Evolutionary conservation across 2,797 vertebrate genomes (phyloP).

Genomic region (Megaceryle alcyon): DNA sequence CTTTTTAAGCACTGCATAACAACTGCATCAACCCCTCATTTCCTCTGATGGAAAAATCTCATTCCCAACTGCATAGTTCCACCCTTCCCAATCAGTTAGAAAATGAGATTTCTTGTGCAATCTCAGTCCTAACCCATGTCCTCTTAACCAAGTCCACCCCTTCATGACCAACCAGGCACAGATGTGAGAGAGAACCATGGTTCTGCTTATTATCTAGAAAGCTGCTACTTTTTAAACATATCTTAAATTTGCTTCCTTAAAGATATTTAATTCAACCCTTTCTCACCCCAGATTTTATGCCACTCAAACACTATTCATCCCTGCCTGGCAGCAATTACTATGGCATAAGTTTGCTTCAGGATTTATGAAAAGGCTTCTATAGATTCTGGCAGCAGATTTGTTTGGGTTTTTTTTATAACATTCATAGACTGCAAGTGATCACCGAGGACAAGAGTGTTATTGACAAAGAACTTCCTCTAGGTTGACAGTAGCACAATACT

Average conservation of each 20-base stretch:
- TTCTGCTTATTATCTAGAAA: background rate
- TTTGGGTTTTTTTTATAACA: conserved; percentile 30
- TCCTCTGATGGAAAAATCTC: background rate
- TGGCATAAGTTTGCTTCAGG: background rate
- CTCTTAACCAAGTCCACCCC: background rate
- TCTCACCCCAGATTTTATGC: background rate
- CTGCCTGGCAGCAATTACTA: background rate
- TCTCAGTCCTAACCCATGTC: background rate
- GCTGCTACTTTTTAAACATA: background rate
- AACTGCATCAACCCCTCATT: background rate
- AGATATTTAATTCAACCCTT: background rate
- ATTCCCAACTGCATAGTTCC: background rate
- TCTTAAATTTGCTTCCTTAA: background rate
- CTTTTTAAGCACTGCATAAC: background rate
- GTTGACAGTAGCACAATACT: background rate
- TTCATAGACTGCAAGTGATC: background rate
- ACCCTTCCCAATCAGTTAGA: background rate
- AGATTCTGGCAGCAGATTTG: conserved; percentile 6
- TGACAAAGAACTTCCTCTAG: background rate
- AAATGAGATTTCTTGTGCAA: background rate
- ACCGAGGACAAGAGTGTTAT: background rate
- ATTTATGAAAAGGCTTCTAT: conserved; percentile 7
- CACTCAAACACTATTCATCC: background rate
- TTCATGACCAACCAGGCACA: background rate
- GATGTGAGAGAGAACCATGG: rapidly evolving